Percentiles rank a stretch among this genome's conserved stretches.
Conservation (phyloP, 53 echinoderm and acorn worm species). For the Mesocentrotus franciscanus region DNA sequence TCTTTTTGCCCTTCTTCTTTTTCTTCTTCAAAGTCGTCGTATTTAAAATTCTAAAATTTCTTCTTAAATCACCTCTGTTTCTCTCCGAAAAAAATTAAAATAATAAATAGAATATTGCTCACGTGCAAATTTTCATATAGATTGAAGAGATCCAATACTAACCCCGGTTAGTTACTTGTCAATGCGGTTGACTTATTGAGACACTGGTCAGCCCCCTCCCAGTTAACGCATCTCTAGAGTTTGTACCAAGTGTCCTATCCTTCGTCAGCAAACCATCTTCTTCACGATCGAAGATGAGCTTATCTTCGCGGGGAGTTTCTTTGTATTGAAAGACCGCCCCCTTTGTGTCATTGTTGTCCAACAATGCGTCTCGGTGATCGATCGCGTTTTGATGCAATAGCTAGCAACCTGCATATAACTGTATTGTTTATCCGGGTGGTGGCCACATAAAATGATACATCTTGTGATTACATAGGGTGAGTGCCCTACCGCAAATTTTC, state of each 20-base stretch:
- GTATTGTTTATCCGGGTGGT: neutral
- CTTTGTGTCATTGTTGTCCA: conserved; percentile 18
- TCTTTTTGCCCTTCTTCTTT: no score
- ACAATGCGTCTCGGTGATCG: neutral
- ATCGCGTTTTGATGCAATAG: neutral
- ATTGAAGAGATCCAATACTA: no score
- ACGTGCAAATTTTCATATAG: no score
- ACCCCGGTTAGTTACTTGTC: no score
- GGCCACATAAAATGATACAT: neutral
- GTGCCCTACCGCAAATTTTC: neutral
- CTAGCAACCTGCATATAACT: neutral
- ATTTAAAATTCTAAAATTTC: no score
- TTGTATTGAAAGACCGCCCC: conserved; percentile 4
- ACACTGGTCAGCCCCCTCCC: no score
- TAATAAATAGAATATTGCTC: no score
- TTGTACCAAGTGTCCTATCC: neutral
- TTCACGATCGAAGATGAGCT: neutral
- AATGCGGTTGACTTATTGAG: no score
- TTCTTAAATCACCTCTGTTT: neutral
- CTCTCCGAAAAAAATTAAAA: neutral
- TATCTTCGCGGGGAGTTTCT: conserved; percentile 2
- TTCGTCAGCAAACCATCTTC: neutral
- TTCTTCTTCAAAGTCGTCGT: no score
- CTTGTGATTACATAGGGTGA: neutral
- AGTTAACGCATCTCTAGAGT: no score